phyloP scores from a whole-genome alignment of 2,113 vertebrate species.

The Hemiprocne comata region DNA sequence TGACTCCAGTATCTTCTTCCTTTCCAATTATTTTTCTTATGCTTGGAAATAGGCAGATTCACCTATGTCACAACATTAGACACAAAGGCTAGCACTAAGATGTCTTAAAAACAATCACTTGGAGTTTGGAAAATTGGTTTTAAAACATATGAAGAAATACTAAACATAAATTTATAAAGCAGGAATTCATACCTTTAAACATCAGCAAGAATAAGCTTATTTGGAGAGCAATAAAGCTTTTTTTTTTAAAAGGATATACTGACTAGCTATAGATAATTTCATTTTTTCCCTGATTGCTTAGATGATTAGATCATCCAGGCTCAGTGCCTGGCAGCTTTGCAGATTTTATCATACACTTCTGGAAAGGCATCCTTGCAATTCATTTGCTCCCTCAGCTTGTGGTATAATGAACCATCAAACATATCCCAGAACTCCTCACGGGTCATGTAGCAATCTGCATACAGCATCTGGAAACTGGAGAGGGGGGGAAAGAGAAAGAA shows the following conservation, averaged over 20 bases:
- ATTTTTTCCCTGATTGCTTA: slow-evolving; percentile 63
- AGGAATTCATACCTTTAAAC: slow-evolving; percentile 53
- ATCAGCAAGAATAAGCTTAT: slow-evolving; percentile 55
- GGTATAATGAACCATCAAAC: slow-evolving; percentile 94
- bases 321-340: slow-evolving; percentile 96
- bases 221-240: slow-evolving; percentile 69
- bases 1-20: background rate
- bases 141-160: slow-evolving; percentile 16
- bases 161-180: slow-evolving; percentile 57
- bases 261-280: slow-evolving; percentile 60
- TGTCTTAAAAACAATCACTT: slow-evolving; percentile 53
- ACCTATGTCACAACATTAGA: slow-evolving; percentile 2
- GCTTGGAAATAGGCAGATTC: slow-evolving; percentile 17
- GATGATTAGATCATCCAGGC: background rate
- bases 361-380: slow-evolving; percentile 92
- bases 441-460: slow-evolving; percentile 97
- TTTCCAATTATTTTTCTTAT: background rate
- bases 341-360: slow-evolving; percentile 97
- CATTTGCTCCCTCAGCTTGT: slow-evolving; percentile 87
- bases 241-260: slow-evolving; percentile 35
- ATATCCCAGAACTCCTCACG: slow-evolving; percentile 98
- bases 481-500: background rate
- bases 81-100: slow-evolving; percentile 53
- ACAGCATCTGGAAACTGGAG: slow-evolving; percentile 97
- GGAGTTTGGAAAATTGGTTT: slow-evolving; percentile 21